These are phyloP conservation scores for Megatriorchis doriae DNA, from an alignment of 2,113 vertebrate genomes.

Conservation along the genomic window DNA sequence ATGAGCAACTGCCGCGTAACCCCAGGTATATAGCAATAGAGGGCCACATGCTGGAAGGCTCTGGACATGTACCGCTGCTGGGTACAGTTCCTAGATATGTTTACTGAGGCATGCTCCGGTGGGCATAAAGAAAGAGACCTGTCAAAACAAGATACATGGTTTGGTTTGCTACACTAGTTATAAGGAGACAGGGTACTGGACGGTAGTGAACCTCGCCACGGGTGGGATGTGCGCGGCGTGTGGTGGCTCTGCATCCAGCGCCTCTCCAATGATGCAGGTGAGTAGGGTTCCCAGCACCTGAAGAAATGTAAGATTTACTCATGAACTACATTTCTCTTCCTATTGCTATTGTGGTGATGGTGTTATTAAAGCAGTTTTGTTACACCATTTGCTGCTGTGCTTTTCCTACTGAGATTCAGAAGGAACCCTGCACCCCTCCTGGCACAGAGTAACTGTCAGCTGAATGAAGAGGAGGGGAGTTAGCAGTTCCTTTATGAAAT, in stretches of 20 bases:
- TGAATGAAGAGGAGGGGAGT: not conserved
- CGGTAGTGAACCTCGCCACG: rapidly evolving
- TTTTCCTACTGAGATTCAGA: not conserved
- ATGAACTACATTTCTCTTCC: not conserved
- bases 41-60: not conserved
- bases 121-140: not conserved
- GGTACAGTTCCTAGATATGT: not conserved
- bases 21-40: not conserved
- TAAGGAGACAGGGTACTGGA: not conserved
- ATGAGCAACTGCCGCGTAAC: rapidly evolving
- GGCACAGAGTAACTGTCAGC: not conserved
- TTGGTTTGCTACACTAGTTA: not conserved
- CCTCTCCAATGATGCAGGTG: not conserved
- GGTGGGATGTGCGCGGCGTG: rapidly evolving
- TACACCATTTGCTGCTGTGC: not conserved
- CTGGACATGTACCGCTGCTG: not conserved
- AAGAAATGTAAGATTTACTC: not conserved
- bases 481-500: not conserved
- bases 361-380: not conserved
- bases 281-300: not conserved
- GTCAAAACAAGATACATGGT: not conserved
- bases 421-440: rapidly evolving
- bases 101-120: not conserved
- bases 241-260: not conserved
- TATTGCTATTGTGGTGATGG: not conserved